phyloP scores from a whole-genome alignment of 2,888 invertebrate genomes.

The Pandemis heparana region DNA sequence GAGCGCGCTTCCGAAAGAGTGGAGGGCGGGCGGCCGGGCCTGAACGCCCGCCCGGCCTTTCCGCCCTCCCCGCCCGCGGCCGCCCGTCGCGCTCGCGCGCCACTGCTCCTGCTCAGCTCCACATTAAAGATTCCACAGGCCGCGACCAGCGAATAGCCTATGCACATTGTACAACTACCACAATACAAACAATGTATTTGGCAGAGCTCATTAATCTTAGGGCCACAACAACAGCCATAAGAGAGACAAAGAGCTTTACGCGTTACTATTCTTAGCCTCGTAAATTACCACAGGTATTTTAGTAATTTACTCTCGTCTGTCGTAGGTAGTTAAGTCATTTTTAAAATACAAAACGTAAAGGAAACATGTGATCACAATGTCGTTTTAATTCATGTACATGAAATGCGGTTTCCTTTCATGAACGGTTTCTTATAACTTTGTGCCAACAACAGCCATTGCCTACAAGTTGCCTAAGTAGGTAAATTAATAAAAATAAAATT shows the following conservation, averaged over 20 bases:
- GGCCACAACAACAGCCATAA: constrained; percentile 6
- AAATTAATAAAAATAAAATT: no score
- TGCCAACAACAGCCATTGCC: no score
- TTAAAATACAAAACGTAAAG: neutral
- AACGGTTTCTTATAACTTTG: no score
- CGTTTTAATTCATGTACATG: no score
- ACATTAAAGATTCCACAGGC: constrained; percentile 51
- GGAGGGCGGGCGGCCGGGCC: constrained; percentile 37
- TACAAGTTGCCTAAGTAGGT: no score
- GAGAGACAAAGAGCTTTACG: constrained; percentile 21
- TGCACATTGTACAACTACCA: constrained; percentile 40
- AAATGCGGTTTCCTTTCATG: no score
- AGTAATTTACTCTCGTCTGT: neutral
- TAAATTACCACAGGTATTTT: neutral
- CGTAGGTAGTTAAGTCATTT: neutral
- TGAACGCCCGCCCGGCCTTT: constrained; percentile 20
- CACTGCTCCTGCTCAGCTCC: constrained; percentile 32
- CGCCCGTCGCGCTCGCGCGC: constrained; percentile 37
- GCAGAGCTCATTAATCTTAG: constrained; percentile 39
- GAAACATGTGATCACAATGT: no score
- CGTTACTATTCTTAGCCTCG: constrained; percentile 9
- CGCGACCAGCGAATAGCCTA: constrained; percentile 39
- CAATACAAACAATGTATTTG: constrained; percentile 32
- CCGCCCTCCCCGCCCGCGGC: constrained; percentile 9
- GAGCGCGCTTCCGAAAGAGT: constrained; percentile 50